Base-by-base conservation (phyloP, 2,113 vertebrate genomes). In the Camelus dromedarius region DNA sequence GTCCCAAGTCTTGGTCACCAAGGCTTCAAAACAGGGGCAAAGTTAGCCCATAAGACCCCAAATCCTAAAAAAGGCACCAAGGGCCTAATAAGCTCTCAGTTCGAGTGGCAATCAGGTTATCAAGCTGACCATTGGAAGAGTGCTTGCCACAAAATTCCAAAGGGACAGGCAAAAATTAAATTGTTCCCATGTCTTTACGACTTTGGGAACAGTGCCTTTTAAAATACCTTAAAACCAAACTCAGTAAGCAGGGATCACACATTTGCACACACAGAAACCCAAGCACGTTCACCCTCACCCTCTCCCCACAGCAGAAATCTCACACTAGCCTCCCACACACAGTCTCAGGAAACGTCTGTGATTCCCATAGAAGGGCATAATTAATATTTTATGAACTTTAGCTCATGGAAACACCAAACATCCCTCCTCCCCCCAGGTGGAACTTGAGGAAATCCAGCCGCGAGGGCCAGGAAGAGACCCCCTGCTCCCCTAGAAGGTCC, bases 111-210 rank as follows among this genome's bases (percentile, higher is more conserved):
- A 92, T 96, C 94, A 96, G 97, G 92, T 98, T 95, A 96, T 96
- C 95, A 98, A 50, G 92, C 82, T 94, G 54, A 89, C 82, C 2
- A 56, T 88, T 81, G 91, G 79, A 97, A 75, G 95, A 97, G 83
- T 97, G 97, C 89, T 72, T 91, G 91, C 75, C 38, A 73, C 95
- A 98, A 88, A 93, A 98, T 96, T 98, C 97, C 97, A 98, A 98
- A 98, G 89, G 69, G 96, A 94, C 91, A 48, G 87, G 94, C 93
- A 95, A 98, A 98, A 96, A 96, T 97, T 96, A 97, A 96, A 97
- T 97, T 98, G 89, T 98, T 97, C 92, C 90, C 58, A 22, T 50
- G 28, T 67, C 84, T 98, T 97, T 96, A 97, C 22, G 2, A 81
- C 38, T 96, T 76, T 64, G 32, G 54, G n/a, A 91, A 69, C 32